Percentiles rank a stretch among this genome's conserved stretches.
Conservation (phyloP, 2,888 invertebrate genomes). For the Drosophila mimica region DNA sequence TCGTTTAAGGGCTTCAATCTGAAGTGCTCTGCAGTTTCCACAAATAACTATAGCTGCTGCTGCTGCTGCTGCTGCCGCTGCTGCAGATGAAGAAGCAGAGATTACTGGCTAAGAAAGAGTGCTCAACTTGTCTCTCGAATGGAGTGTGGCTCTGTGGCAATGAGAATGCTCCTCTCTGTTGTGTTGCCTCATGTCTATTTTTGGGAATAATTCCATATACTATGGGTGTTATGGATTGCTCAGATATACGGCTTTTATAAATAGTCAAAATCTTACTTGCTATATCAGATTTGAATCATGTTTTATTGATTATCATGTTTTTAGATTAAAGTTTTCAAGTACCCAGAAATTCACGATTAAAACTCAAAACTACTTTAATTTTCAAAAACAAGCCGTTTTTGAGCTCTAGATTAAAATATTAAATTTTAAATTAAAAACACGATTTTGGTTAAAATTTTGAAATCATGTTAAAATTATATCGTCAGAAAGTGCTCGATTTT, state of each 20-base stretch:
- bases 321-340: too few species aligned
- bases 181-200: neutral
- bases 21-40: conserved; percentile 32
- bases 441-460: too few species aligned
- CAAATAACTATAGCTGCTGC: neutral
- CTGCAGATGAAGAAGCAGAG: conserved; percentile 5
- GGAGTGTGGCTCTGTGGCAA: conserved; percentile 25
- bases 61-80: neutral
- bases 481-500: too few species aligned
- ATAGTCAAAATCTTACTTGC: neutral
- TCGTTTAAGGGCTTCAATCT: conserved; percentile 22
- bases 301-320: too few species aligned
- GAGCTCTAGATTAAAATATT: too few species aligned
- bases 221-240: neutral
- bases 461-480: too few species aligned
- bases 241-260: neutral
- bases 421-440: too few species aligned
- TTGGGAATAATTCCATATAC: neutral
- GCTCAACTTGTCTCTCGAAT: conserved; percentile 26
- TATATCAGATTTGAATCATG: neutral
- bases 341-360: neutral
- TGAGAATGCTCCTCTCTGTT: neutral
- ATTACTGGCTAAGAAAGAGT: conserved; percentile 16
- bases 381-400: neutral
- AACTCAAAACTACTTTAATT: neutral